These are phyloP conservation scores for Drosophila limbata DNA, from an alignment of 2,888 invertebrate species.

Conservation along the genomic window DNA sequence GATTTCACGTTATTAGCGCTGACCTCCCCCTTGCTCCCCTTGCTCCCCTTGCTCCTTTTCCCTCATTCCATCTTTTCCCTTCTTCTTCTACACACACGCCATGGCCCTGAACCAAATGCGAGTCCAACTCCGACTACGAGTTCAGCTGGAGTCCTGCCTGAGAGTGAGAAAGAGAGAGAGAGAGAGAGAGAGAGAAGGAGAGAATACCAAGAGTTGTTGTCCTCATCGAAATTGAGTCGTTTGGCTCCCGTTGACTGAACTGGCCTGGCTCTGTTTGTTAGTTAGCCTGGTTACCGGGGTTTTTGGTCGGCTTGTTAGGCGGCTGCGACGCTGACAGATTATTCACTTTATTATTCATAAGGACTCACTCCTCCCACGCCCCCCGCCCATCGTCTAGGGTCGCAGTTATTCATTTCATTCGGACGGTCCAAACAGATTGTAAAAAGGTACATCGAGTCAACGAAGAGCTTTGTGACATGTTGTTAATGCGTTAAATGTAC, in stretches of 20 bases:
- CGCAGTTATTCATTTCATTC: conserved; percentile 58
- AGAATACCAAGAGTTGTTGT: conserved; percentile 11
- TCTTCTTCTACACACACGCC: conserved; percentile 24
- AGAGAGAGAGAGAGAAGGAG: background rate
- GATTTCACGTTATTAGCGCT: conserved; percentile 76
- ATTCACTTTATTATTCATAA: conserved; percentile 83
- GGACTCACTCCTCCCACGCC: conserved; percentile 21
- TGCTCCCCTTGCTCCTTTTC: background rate
- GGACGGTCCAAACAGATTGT: background rate
- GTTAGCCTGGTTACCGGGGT: conserved; percentile 14
- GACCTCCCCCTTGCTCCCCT: background rate
- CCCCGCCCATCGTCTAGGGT: too few relatives aligned
- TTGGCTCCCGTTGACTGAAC: conserved; percentile 22
- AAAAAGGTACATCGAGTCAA: conserved; percentile 36
- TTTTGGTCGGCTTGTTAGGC: conserved; percentile 49
- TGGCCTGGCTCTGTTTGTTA: conserved; percentile 17
- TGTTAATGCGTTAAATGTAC: conserved; percentile 13
- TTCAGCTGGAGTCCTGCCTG: conserved; percentile 15
- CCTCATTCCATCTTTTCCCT: background rate
- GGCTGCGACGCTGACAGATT: conserved; percentile 80
- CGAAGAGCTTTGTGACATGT: conserved; percentile 35
- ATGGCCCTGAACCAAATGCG: conserved; percentile 28
- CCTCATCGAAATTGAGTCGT: conserved; percentile 72
- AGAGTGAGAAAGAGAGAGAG: background rate
- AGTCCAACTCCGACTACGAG: conserved; percentile 14